Evolutionary conservation across 2,113 vertebrate species (phyloP).

Genomic region (Monopterus albus): DNA sequence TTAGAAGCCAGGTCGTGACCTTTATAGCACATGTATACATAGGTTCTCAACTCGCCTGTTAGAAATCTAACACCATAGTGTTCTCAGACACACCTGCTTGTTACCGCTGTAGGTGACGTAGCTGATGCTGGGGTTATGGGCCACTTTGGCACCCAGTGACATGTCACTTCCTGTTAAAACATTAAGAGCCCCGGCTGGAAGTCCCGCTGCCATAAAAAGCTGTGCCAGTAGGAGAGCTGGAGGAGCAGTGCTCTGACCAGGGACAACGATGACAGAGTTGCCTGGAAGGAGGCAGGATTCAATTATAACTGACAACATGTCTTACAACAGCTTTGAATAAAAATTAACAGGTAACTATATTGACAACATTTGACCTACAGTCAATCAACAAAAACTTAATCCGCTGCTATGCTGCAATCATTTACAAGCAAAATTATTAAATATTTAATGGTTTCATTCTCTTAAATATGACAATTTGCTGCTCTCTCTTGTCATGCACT

Average conservation of each 20-base stretch:
- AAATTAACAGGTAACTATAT: not conserved
- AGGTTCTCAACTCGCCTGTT: not conserved
- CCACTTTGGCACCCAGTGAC: slow-evolving; percentile 66
- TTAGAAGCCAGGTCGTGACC: no score
- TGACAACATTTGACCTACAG: no score
- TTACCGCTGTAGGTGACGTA: slow-evolving; percentile 77
- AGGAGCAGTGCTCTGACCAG: slow-evolving; percentile 59
- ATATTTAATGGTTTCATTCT: no score
- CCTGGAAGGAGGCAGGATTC: slow-evolving; percentile 57
- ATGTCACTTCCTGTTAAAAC: slow-evolving; percentile 75
- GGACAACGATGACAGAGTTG: slow-evolving; percentile 78
- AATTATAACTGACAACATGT: not conserved
- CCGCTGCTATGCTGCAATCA: no score
- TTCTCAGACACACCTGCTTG: slow-evolving; percentile 67
- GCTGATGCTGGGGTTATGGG: slow-evolving; percentile 59
- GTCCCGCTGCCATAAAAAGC: slow-evolving; percentile 73
- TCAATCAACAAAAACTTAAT: not conserved
- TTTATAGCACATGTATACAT: not conserved
- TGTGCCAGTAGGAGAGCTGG: slow-evolving; percentile 79
- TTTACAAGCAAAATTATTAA: not conserved
- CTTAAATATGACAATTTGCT: no score
- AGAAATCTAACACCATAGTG: not conserved
- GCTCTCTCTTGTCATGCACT: no score
- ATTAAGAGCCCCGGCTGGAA: slow-evolving; percentile 80
- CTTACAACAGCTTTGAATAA: not conserved